Base-by-base conservation (phyloP, 2,113 vertebrate genomes). In the Apus apus region DNA sequence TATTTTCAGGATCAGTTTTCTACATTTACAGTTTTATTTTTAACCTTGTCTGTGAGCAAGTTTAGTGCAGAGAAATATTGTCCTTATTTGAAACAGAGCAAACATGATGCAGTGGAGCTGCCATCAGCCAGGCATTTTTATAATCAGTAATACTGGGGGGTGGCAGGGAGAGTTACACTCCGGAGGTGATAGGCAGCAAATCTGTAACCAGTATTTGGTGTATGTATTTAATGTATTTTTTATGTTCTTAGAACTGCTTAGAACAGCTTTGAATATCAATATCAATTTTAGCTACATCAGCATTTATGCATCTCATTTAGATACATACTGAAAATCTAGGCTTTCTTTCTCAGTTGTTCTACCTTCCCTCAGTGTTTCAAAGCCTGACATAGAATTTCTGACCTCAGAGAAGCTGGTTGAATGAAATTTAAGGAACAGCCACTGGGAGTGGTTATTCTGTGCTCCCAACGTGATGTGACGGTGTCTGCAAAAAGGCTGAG, bases 221-320 rank as follows among this genome's bases (percentile, higher is more conserved):
- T 46, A 76, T 85, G 94, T 93, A 89, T 83, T 79, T 68, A 87
- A 79, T 50, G 36, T 67, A 81, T 50, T 76, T 94, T 94, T 95
- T 30, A 90, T 83, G n/a, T 88, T 92, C 85, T 79, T 73, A 79
- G 78, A 94, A 85, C 54, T 79, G 87, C 74, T 94, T 83, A 48
- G 74, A 95, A 58, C 54, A 96, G 78, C 75, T 93, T 53, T 87
- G 74, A 91, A 85, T 94, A 84, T 58, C 78, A 93, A 54, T 65
- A 76, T 40, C n/a, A 40, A 80, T 85, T 93, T 87, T 85, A 93
- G 62, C 82, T 66, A 79, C 78, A 87, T 90, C 78, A 83, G 85
- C 67, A 45, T 94, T 90, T 88, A 75, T 45, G 40, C 74, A 70
- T 82, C 58, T 83, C 74, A 87, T 85, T 90, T 91, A 68, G 62